A percentile compares a stretch with the other conserved stretches of the same genome.
phyloP scores from a whole-genome alignment of 2,888 invertebrate genomes.

The Hedychridium roseum region DNA sequence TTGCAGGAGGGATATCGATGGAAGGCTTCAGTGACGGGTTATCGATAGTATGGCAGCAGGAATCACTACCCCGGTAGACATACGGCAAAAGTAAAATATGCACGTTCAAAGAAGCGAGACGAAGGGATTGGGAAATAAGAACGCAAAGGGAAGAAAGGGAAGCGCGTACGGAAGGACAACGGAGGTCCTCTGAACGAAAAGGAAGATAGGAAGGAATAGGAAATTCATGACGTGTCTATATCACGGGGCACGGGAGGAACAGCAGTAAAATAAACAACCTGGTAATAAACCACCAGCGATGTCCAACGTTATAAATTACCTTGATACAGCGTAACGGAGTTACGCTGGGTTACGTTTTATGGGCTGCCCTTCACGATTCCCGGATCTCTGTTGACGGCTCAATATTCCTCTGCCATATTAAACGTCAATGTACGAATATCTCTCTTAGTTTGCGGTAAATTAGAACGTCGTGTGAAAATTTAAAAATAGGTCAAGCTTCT shows the following conservation, averaged over 20 bases:
- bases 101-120: neutral
- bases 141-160: constrained; percentile 12
- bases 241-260: constrained; percentile 6
- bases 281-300: constrained; percentile 54
- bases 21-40: constrained; percentile 33
- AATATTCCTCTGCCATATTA: constrained; percentile 33
- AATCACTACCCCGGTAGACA: constrained; percentile 33
- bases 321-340: constrained; percentile 45
- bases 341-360: constrained; percentile 42
- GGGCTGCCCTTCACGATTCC: constrained; percentile 46
- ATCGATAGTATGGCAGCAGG: constrained; percentile 33
- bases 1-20: too few species aligned
- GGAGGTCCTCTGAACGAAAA: constrained; percentile 1
- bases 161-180: constrained; percentile 2
- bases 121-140: constrained; percentile 18
- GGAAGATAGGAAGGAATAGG: too few species aligned
- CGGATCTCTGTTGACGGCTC: constrained; percentile 49
- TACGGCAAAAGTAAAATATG: constrained; percentile 4
- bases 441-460: too few species aligned
- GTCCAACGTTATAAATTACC: constrained; percentile 58
- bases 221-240: constrained; percentile 1
- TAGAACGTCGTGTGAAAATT: too few species aligned
- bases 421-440: too few species aligned
- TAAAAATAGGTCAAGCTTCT: too few species aligned
- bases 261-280: constrained; percentile 49